Conservation (phyloP, 2,888 invertebrate genomes). For the Dorcus hopei region DNA sequence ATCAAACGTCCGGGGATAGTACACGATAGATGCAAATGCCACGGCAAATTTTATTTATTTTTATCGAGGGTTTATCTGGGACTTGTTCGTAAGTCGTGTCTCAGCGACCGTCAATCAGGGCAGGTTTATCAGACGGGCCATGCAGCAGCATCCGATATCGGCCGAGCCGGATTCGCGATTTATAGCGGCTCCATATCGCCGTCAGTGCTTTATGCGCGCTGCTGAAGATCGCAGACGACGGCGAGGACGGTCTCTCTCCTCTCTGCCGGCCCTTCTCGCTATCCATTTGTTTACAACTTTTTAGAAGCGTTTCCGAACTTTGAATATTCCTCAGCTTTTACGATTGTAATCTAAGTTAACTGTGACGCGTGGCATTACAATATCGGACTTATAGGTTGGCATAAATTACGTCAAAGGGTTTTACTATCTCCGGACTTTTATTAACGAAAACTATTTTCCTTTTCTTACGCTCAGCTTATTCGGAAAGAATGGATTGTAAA, state of each 20-base stretch:
- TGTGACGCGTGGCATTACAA: too few relatives aligned
- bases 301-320: too few relatives aligned
- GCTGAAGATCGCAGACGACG: constrained; percentile 12
- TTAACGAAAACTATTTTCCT: too few relatives aligned
- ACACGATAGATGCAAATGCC: constrained; percentile 35
- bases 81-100: constrained; percentile 37
- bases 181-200: constrained; percentile 27
- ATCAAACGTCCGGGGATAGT: constrained; percentile 15
- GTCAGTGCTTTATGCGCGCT: constrained; percentile 27
- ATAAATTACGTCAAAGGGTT: too few relatives aligned
- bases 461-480: too few relatives aligned
- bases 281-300: neutral
- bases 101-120: constrained; percentile 37
- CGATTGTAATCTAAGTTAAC: too few relatives aligned
- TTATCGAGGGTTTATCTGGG: constrained; percentile 35
- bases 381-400: too few relatives aligned
- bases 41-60: constrained; percentile 36
- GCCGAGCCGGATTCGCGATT: constrained; percentile 23
- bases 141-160: constrained; percentile 19
- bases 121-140: constrained; percentile 30
- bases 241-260: neutral
- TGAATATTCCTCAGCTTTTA: too few relatives aligned
- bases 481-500: too few relatives aligned
- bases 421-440: too few relatives aligned
- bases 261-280: neutral